Evolutionary conservation across 2,888 invertebrate genomes (phyloP).

Genomic region (Protonemura montana): DNA sequence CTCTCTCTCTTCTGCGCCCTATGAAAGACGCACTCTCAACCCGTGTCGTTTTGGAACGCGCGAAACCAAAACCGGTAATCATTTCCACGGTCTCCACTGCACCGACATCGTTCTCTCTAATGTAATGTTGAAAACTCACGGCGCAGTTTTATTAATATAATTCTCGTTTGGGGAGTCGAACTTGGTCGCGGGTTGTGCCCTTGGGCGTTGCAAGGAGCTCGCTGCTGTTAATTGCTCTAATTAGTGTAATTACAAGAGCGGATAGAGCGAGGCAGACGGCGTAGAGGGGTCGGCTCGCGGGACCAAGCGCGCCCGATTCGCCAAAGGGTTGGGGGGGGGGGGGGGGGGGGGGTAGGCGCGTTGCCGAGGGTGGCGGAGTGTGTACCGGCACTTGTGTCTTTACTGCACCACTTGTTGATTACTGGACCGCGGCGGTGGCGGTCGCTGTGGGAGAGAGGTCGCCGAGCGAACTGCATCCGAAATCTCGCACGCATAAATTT

Average conservation of each 20-base stretch:
- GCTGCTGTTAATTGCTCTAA: conserved; percentile 51
- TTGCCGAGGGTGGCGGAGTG: conserved; percentile 49
- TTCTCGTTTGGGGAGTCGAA: conserved; percentile 41
- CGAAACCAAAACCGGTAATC: conserved; percentile 40
- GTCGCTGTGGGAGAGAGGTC: conserved; percentile 34
- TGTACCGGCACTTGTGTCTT: conserved; percentile 47
- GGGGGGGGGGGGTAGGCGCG: conserved; percentile 46
- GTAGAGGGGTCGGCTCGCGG: conserved; percentile 47
- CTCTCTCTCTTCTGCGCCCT: conserved; percentile 8
- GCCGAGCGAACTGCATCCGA: conserved; percentile 23
- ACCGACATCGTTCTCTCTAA: conserved; percentile 1
- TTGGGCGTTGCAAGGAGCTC: conserved; percentile 34
- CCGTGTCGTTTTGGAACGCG: not conserved
- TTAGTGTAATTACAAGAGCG: conserved; percentile 53
- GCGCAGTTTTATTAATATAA: conserved; percentile 47
- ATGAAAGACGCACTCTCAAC: not conserved
- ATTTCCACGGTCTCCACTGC: conserved; percentile 19
- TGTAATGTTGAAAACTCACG: conserved; percentile 39
- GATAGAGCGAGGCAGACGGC: conserved; percentile 48
- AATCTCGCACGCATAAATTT: conserved; percentile 18
- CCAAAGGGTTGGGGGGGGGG: conserved; percentile 44
- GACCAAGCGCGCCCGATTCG: conserved; percentile 41
- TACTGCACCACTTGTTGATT: conserved; percentile 51
- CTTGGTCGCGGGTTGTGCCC: conserved; percentile 15
- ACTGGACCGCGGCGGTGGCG: conserved; percentile 47